Conservation (phyloP, 2,797 vertebrate genomes). For the Octomys mimax region DNA sequence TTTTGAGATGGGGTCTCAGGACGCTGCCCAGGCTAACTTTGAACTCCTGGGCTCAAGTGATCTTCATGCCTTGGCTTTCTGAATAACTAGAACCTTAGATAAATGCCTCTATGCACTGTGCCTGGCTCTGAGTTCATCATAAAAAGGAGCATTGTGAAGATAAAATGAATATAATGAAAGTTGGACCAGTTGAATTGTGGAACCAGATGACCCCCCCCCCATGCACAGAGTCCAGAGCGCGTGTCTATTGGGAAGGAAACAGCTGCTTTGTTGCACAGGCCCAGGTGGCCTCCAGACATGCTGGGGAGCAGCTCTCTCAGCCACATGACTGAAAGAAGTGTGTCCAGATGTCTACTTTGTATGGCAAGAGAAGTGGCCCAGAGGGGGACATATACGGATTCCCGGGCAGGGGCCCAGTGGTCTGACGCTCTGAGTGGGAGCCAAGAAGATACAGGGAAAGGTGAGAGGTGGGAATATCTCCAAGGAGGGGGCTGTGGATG, state of each 20-base stretch:
- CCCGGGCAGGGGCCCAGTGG: neutral
- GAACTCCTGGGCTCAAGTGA: neutral
- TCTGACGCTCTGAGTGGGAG: neutral
- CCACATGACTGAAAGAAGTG: neutral
- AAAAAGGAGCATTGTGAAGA: neutral
- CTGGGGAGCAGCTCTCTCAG: too few species aligned
- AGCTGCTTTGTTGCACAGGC: neutral
- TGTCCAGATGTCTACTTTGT: neutral
- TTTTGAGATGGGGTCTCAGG: neutral
- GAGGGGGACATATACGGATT: neutral
- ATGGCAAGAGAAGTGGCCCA: neutral
- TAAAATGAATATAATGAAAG: neutral
- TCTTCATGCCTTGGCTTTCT: neutral
- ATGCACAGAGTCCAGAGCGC: neutral
- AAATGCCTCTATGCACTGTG: neutral
- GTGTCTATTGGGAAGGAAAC: neutral
- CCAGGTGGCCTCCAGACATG: neutral
- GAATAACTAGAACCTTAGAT: neutral
- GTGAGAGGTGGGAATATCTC: neutral
- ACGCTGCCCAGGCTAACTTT: neutral
- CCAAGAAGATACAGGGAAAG: neutral
- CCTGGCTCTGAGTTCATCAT: neutral
- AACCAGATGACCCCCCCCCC: neutral
- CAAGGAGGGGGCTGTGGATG: neutral
- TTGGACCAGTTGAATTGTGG: neutral